Base-by-base conservation (phyloP, 1,140 invertebrate species). In the Medauroidea extradentata region DNA sequence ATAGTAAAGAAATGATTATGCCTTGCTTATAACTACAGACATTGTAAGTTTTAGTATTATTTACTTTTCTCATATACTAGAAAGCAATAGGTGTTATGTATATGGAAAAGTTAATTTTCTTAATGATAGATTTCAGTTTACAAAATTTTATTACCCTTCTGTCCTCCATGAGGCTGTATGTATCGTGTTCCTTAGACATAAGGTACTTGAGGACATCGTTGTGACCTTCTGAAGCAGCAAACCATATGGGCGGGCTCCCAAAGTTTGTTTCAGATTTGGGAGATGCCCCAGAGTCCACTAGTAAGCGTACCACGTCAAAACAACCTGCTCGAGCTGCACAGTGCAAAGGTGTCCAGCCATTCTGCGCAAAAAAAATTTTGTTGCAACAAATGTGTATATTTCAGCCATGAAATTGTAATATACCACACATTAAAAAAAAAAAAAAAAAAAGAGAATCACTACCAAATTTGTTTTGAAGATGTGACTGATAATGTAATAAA, bases 281-380 rank as follows among this genome's bases (percentile, higher is more conserved):
- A 0, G 93, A 94, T 9, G 95, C 96, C 29, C 95, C 96, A 63
- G 93, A 94, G 76, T 99, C 96, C 8, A 96, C 89, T 21, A 99
- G 78, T 16, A 99, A 78, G 72, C 94, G 93, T 0, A 99, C 95
- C 1, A 99, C 96, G 56, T 96, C 91, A 21, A 97, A 79, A 78
- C 92, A 91, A 5, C 97, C 97, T 48, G 96, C 93, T 75, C 94
- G 89, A 2, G 95, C 88, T 1, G 96, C 92, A 78, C 92, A 98
- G 78, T 99, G 97, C 62, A 99, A 77, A 24, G 96, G 87, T 5
- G 96, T 98, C 94, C 96, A 98, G 25, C 94, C 93, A 75, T 98
- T 96, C 79, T 85, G 63, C 27, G 62, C 5, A 46, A n/a, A n/a
- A n/a, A n/a, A n/a, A n/a, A n/a, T n/a, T n/a, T n/a, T n/a, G n/a